These are phyloP conservation scores for Melitaea athalia DNA, from an alignment of 2,888 invertebrate genomes.

Conservation along the genomic window DNA sequence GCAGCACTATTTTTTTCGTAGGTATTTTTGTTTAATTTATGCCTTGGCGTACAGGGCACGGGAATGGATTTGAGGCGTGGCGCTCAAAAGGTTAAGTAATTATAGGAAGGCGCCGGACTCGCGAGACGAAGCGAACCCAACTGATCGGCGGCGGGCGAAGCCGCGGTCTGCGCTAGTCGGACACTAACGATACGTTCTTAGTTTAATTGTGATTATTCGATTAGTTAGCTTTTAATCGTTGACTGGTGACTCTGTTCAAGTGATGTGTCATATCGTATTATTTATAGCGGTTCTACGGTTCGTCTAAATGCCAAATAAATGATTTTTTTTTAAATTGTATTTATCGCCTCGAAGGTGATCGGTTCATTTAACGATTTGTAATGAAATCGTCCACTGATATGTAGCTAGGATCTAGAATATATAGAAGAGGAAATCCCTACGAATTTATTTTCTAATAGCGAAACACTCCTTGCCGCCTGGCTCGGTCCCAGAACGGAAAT, in stretches of 20 bases:
- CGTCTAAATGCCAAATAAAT: slow-evolving; percentile 40
- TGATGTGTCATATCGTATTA: slow-evolving; percentile 63
- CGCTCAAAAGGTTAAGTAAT: background rate
- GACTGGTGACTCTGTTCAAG: slow-evolving; percentile 47
- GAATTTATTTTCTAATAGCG: slow-evolving; percentile 34
- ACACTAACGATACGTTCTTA: slow-evolving; percentile 42
- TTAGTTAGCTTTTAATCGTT: slow-evolving; percentile 50
- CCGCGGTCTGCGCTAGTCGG: slow-evolving; percentile 47
- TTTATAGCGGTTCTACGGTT: slow-evolving; percentile 45
- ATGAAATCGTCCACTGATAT: slow-evolving; percentile 1
- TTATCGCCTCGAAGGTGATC: slow-evolving; percentile 12
- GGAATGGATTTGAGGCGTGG: too few relatives aligned
- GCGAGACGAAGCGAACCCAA: background rate
- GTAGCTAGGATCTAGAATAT: background rate
- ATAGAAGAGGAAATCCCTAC: slow-evolving; percentile 14
- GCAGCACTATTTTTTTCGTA: too few relatives aligned
- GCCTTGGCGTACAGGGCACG: too few relatives aligned
- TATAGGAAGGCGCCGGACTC: slow-evolving; percentile 6
- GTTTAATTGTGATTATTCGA: slow-evolving; percentile 49
- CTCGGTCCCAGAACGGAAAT: slow-evolving; percentile 5
- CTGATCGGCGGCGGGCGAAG: background rate
- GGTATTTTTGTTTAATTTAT: too few relatives aligned
- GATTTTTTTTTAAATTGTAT: background rate
- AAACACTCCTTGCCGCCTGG: slow-evolving; percentile 6
- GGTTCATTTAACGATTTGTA: background rate